A percentile compares a stretch with the other conserved stretches of the same genome.
These are phyloP conservation scores for Subacronicta megacephala DNA, from an alignment of 2,888 invertebrate species.

Conservation along the genomic window DNA sequence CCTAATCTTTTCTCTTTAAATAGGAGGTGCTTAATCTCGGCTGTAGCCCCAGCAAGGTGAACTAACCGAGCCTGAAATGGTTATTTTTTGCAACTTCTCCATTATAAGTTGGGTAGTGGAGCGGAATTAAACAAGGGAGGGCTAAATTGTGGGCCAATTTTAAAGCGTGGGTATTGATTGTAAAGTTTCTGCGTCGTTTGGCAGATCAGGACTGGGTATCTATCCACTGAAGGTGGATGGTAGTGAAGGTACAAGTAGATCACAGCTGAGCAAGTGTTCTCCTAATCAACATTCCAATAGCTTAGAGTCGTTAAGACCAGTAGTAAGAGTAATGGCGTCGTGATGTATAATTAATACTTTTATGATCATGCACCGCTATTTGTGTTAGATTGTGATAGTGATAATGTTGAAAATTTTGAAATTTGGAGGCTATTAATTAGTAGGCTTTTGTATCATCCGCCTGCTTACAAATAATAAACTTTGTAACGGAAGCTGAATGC, in stretches of 20 bases:
- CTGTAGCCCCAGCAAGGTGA: constrained; percentile 68
- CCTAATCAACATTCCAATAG: constrained; percentile 52
- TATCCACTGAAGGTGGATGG: no score
- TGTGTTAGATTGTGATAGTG: constrained; percentile 17
- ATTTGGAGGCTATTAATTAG: background rate
- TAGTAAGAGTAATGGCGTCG: constrained; percentile 36
- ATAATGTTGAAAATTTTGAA: constrained; percentile 1
- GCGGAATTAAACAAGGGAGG: constrained; percentile 72
- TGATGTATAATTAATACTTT: constrained; percentile 54
- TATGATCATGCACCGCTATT: constrained; percentile 42
- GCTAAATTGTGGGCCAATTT: constrained; percentile 78
- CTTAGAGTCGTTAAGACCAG: constrained; percentile 36
- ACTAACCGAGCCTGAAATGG: constrained; percentile 83
- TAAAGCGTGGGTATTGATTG: constrained; percentile 79
- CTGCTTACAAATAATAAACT: background rate
- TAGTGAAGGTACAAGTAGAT: constrained; percentile 17
- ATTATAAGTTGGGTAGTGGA: constrained; percentile 62
- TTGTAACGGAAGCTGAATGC: background rate
- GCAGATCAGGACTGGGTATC: constrained; percentile 15
- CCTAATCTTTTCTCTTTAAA: constrained; percentile 80
- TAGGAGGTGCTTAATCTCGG: constrained; percentile 72
- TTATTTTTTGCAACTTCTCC: constrained; percentile 80
- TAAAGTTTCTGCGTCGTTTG: constrained; percentile 72
- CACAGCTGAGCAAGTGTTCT: constrained; percentile 37
- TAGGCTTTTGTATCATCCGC: background rate